Conservation (phyloP, 1,140 invertebrate species). For the Papilio polytes region DNA sequence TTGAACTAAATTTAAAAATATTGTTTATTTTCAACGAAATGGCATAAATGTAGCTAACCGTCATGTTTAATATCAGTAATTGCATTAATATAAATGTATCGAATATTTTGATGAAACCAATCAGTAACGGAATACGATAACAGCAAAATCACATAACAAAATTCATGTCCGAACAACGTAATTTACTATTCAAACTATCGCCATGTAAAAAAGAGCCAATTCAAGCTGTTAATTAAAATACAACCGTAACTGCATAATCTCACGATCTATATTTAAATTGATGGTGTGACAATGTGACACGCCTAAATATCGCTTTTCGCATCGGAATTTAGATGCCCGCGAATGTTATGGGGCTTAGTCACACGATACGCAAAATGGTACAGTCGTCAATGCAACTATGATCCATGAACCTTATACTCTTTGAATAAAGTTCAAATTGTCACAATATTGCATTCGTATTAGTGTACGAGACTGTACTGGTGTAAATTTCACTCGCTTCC, state of each 20-base stretch:
- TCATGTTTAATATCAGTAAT: constrained; percentile 13
- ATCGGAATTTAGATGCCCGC: constrained; percentile 32
- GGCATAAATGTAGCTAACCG: not conserved
- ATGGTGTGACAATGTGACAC: constrained; percentile 30
- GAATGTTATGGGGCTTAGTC: constrained; percentile 33
- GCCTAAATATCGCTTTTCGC: constrained; percentile 35
- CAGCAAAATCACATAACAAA: constrained; percentile 8
- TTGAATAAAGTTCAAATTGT: not conserved
- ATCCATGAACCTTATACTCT: not conserved
- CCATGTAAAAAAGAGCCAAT: not conserved
- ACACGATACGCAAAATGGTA: constrained; percentile 20
- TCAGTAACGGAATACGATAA: constrained; percentile 11
- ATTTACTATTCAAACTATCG: constrained; percentile 26
- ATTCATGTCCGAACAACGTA: constrained; percentile 17
- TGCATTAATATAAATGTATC: constrained; percentile 3
- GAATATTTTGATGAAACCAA: constrained; percentile 13
- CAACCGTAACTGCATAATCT: constrained; percentile 19
- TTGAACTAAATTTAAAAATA: too few relatives aligned
- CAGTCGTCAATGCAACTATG: not conserved
- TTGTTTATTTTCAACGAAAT: not conserved
- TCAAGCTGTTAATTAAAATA: constrained; percentile 30
- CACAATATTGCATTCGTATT: not conserved
- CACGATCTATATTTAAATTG: constrained; percentile 29
- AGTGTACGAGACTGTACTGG: constrained; percentile 23
- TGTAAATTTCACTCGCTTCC: constrained; percentile 34